A percentile compares a stretch with the other conserved stretches of the same genome.
These are phyloP conservation scores for Sarcophaga variegata DNA, from an alignment of 2,888 invertebrate genomes.

Conservation along the genomic window DNA sequence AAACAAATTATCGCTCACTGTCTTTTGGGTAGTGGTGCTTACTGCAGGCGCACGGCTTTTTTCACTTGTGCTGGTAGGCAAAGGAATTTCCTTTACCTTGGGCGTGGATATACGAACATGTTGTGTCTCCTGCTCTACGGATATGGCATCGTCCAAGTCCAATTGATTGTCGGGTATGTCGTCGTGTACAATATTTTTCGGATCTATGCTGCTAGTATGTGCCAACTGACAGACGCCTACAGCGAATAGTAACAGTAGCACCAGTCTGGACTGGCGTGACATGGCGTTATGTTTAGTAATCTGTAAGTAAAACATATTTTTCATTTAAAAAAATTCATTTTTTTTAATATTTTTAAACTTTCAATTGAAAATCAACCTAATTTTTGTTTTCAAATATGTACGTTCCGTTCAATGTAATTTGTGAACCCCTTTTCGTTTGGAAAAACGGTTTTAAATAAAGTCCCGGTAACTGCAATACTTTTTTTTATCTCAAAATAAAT, in stretches of 20 bases:
- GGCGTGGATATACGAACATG: slow-evolving; percentile 76
- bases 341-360: not conserved
- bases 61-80: slow-evolving; percentile 69
- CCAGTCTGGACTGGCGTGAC: slow-evolving; percentile 81
- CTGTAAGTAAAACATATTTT: slow-evolving; percentile 24
- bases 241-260: slow-evolving; percentile 77
- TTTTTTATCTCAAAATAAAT: slow-evolving; percentile 53
- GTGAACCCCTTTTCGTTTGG: not conserved
- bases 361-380: too few species aligned
- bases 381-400: too few species aligned
- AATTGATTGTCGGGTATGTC: slow-evolving; percentile 75
- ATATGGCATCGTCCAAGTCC: slow-evolving; percentile 66
- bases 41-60: slow-evolving; percentile 60
- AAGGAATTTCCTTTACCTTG: slow-evolving; percentile 73
- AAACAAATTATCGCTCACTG: slow-evolving; percentile 75
- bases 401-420: too few species aligned
- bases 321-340: not conserved
- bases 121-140: slow-evolving; percentile 49
- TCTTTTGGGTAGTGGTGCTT: slow-evolving; percentile 70
- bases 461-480: slow-evolving; percentile 20
- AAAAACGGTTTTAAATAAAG: slow-evolving; percentile 12
- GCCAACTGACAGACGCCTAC: slow-evolving; percentile 74
- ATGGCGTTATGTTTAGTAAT: slow-evolving; percentile 52
- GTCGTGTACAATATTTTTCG: slow-evolving; percentile 70
- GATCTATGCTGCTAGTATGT: slow-evolving; percentile 70